Base-by-base conservation (phyloP, 2,888 invertebrate species). In the Cerceris rybyensis region DNA sequence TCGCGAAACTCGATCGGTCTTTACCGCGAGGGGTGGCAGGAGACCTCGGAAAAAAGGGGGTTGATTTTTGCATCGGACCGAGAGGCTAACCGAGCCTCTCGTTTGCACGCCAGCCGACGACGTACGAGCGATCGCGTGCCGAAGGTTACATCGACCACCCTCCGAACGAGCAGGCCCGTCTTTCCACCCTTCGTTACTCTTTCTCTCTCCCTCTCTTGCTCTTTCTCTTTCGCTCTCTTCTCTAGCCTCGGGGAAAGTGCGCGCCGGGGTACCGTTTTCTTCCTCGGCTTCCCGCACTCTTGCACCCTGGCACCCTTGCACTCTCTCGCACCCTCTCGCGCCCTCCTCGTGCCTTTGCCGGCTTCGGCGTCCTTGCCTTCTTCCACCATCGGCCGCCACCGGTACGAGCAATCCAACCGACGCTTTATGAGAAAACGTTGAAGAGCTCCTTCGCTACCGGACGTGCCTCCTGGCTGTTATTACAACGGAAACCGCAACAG, bases 141-240 rank as follows among this genome's bases (percentile, higher is more conserved):
- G 85, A 90, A 90, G 88, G 88, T 89, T 90, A 89, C 88, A 88
- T 90, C 89, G 88, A 88, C 86, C 87, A 78, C 79, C 70, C 66
- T 71, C 61, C 52, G 17, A 50, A 69, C 70, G 58, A 68, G 9
- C 52, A 28, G 11, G 7, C 74, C 68, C 68, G 46, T 68, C 41
- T 70, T 55, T 78, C 57, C 58, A 71, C 78, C 68, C 78, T 54
- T 64, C 60, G 46, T 16, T 43, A 17, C 14, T 43, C 43, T 9
- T 54, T 52, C 58, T 49, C 43, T 17, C 7, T 39, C 61, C 46
- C 74, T 63, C 52, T 63, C 63, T 60, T 66, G 28, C 55, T 39
- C 46, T 58, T n/a, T 63, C 52, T 17, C 0, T 50, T 17, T 63
- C 52, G 13, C 42, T 39, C 8, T 50, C 50, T 50, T 28, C 17